phyloP scores from a whole-genome alignment of 2,888 invertebrate genomes.

The Asteroscopus sphinx region DNA sequence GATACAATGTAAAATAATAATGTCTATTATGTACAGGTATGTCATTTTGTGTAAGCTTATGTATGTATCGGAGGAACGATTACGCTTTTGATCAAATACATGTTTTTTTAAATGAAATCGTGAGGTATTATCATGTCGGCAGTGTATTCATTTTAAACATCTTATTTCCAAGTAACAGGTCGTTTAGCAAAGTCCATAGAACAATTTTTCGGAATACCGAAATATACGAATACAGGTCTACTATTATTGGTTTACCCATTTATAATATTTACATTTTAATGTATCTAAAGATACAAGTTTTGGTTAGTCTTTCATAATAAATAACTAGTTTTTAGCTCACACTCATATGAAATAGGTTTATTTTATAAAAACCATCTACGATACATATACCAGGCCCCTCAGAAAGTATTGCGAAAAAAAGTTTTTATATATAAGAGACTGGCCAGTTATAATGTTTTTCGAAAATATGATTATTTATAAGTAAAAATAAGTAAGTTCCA shows the following conservation, averaged over 20 bases:
- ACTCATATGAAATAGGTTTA: too few relatives aligned
- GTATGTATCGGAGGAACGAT: background rate
- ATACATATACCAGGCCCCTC: too few relatives aligned
- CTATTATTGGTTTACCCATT: background rate
- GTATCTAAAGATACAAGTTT: background rate
- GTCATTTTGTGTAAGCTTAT: background rate
- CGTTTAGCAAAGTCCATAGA: background rate
- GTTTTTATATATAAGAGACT: too few relatives aligned
- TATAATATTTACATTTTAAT: background rate
- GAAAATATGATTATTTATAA: too few relatives aligned
- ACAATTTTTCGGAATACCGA: background rate
- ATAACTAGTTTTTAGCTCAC: constrained; percentile 11
- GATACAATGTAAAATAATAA: too few relatives aligned
- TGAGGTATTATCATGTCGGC: background rate
- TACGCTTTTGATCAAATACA: background rate
- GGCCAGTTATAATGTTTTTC: too few relatives aligned
- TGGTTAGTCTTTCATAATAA: constrained; percentile 7
- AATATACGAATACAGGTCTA: too few relatives aligned
- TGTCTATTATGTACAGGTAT: too few relatives aligned
- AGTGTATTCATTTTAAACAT: background rate
- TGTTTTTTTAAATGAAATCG: background rate
- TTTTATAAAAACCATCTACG: too few relatives aligned
- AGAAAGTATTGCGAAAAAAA: too few relatives aligned
- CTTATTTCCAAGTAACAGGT: background rate
- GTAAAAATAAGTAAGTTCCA: too few relatives aligned